Conservation (phyloP, 2,888 invertebrate species). For the Drosophila sordidapex region DNA sequence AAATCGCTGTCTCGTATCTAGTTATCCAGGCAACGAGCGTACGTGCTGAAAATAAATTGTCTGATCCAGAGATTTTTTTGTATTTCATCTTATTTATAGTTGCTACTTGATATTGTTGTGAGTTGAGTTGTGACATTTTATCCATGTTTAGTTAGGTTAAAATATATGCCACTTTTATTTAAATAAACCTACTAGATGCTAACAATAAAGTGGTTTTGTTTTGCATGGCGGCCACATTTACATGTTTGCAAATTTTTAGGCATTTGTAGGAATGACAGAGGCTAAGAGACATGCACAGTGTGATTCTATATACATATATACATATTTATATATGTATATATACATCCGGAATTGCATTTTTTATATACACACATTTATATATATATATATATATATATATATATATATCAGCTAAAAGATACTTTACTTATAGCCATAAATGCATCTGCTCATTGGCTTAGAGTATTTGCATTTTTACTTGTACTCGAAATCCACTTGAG, state of each 20-base stretch:
- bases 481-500: conserved; percentile 70
- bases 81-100: neutral
- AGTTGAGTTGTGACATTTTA: neutral
- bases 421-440: conserved; percentile 36
- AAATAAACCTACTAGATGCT: neutral
- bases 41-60: neutral
- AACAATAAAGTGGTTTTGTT: neutral
- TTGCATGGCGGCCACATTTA: neutral
- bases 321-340: no score
- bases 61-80: neutral
- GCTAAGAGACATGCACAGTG: neutral
- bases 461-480: conserved; percentile 46
- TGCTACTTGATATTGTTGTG: neutral
- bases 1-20: neutral
- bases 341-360: neutral
- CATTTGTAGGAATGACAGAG: neutral
- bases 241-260: conserved; percentile 1
- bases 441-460: conserved; percentile 41
- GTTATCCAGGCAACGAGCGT: neutral
- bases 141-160: neutral
- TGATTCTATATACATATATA: neutral
- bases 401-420: conserved; percentile 12
- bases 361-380: conserved; percentile 1
- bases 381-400: neutral
- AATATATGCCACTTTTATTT: neutral